Evolutionary conservation across 2,797 vertebrate genomes (phyloP), one percentile per base, ranked within the genome.

Genomic region (Macrochelys suwanniensis): DNA sequence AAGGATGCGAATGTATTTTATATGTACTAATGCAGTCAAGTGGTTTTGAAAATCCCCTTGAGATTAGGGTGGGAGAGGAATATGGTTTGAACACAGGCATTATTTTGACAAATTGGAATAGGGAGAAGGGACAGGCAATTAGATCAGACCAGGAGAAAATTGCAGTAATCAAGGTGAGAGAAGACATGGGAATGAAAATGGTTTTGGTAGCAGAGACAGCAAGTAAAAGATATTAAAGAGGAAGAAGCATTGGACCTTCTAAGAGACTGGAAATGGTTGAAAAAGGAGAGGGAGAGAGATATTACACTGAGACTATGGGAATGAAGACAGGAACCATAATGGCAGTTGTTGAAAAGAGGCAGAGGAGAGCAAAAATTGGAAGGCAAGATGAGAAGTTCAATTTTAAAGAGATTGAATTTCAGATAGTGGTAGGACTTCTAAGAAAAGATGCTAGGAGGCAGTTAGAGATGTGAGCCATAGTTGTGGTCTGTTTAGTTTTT

Each of bases 371-470:
- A 84, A 54, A 54, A 25, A 31, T 33, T 4, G 53, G 88, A 45
- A 84, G 49, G 82, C 42, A 15, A 83, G 45, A 87, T 3, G 47
- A 56, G 80, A 90, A 90, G 77, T 92, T 87, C 59, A 7, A 83
- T 93, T 91, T 56, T 3, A 1, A 0, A 12, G 81, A 87, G 47
- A 50, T 65, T 77, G 53, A 90, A 78, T 88, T 95, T 94, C 95
- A 47, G 79, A 90, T 87, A 92, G 95, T 92, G 79, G 37, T 81
- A 85, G 79, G 76, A 89, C 76, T 94, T 95, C 85, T 28, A 26
- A 86, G 90, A 90, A 95, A 84, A 82, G 37, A 13, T 19, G 51
- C 5, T 1, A 0, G 12, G 7, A 51, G 81, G 87, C 37, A 78
- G 42, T 42, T 53, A 51, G 61, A 96, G 91, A 94, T 82, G 80